Evolutionary conservation across 2,113 vertebrate genomes (phyloP), one percentile per base, ranked within the genome.

Genomic region (Oryzias celebensis): DNA sequence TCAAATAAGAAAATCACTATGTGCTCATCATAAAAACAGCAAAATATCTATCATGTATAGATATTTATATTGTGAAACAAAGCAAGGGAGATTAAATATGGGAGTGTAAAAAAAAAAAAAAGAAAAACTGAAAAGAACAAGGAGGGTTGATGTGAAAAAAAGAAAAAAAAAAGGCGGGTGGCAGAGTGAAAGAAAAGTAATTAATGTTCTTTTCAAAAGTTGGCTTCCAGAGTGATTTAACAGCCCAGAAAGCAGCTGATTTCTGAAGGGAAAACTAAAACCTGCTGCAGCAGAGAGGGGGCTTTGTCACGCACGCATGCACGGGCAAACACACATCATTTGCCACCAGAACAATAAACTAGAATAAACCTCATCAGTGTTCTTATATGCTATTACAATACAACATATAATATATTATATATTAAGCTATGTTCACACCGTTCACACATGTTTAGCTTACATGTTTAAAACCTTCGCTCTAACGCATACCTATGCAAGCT

Each of bases 151-250:
- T 80, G 50, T 77, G 65, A 44, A 65, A 75, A 58, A 70, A 77
- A 71, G 59, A 22, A 52, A 41, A 45, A 28, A 22, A 53, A 12
- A 49, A 68, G 70, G 28, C 54, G 71, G 62, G 36, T 71, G 71
- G 14, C 64, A 58, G 15, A 71, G 76, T 4, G 41, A 65, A 71
- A 67, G 78, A 75, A 89, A 90, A 90, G 87, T 91, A 90, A 92
- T 90, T 92, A 90, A 91, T 90, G 91, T 90, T 78, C 76, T 80
- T 85, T 76, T 86, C 84, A 74, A 88, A 89, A 87, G 82, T 81
- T 85, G 79, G 81, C 78, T 83, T 81, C 75, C 72, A 77, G 78
- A 73, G 80, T 86, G 85, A 89, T 90, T 91, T 89, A 91, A 89
- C 89, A 89, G 87, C 86, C 89, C 86, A 91, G 75, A 84, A 87